These are phyloP conservation scores for Aspidiotus rigidus DNA, from an alignment of 2,888 invertebrate genomes.

Conservation along the genomic window DNA sequence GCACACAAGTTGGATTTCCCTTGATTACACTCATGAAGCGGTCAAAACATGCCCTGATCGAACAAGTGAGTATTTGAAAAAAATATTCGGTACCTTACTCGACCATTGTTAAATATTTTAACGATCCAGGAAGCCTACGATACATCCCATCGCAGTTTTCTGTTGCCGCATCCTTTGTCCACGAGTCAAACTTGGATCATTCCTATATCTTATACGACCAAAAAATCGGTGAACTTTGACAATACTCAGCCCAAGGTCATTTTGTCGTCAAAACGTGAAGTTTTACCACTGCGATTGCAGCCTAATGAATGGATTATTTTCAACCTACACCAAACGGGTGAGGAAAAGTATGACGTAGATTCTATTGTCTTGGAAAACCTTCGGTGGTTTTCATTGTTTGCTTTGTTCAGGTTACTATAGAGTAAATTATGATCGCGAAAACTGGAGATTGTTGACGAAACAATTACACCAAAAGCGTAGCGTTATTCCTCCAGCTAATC, in stretches of 20 bases:
- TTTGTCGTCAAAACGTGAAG: constrained; percentile 38
- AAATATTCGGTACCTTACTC: background rate
- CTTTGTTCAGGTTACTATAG: constrained; percentile 51
- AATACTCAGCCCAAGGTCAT: constrained; percentile 33
- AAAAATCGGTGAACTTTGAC: constrained; percentile 37
- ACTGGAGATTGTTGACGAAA: constrained; percentile 59
- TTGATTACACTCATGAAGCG: background rate
- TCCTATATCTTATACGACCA: constrained; percentile 49
- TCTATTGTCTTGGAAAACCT: background rate
- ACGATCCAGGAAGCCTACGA: background rate
- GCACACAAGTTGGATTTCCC: background rate
- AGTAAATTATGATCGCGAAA: constrained; percentile 60
- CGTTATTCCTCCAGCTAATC: constrained; percentile 48
- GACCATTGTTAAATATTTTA: background rate
- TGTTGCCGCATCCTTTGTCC: background rate
- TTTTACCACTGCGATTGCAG: constrained; percentile 21
- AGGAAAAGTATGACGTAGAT: constrained; percentile 18
- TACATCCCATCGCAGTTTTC: background rate
- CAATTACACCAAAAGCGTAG: constrained; percentile 53
- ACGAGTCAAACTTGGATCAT: constrained; percentile 49
- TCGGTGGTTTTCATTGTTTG: background rate
- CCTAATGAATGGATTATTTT: constrained; percentile 50
- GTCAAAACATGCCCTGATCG: background rate
- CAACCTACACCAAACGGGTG: constrained; percentile 54
- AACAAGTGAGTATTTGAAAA: background rate